Percentiles rank a stretch among this genome's conserved stretches.
Evolutionary conservation across 2,113 vertebrate genomes (phyloP).

Genomic region (Psittacus erithacus): DNA sequence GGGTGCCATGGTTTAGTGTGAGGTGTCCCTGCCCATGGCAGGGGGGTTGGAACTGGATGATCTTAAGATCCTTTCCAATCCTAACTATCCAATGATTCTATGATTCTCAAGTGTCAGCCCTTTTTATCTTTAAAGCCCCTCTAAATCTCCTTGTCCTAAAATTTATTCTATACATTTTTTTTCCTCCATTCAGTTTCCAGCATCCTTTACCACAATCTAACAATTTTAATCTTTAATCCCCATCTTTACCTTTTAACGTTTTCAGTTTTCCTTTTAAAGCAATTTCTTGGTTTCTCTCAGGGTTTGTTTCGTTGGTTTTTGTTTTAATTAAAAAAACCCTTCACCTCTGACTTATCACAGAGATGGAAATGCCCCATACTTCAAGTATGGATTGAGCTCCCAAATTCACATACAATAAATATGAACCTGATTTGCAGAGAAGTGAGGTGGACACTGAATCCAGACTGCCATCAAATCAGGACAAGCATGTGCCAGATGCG

Average conservation of each 20-base stretch:
- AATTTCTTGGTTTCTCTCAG: conserved; percentile 30
- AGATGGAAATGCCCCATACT: background rate
- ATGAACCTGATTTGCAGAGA: background rate
- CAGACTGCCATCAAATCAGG: background rate
- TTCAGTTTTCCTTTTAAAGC: conserved; percentile 52
- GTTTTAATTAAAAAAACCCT: background rate
- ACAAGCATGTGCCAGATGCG: background rate
- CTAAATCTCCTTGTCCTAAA: conserved; percentile 37
- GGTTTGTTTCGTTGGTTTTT: background rate
- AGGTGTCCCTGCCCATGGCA: no score
- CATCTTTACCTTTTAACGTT: conserved; percentile 55
- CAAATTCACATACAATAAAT: background rate
- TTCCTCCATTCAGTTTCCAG: background rate
- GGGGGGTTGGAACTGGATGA: no score
- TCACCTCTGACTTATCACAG: background rate
- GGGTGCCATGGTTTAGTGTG: no score
- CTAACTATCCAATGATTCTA: no score
- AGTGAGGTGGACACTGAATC: accelerated
- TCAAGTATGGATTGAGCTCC: background rate
- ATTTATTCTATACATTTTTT: background rate
- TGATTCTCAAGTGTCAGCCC: conserved; percentile 7
- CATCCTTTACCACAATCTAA: conserved; percentile 54
- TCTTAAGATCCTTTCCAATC: no score
- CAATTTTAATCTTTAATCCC: conserved; percentile 53
- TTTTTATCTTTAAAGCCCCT: conserved; percentile 48